phyloP scores from a whole-genome alignment of 2,797 vertebrate species.

The Apogon talboti region DNA sequence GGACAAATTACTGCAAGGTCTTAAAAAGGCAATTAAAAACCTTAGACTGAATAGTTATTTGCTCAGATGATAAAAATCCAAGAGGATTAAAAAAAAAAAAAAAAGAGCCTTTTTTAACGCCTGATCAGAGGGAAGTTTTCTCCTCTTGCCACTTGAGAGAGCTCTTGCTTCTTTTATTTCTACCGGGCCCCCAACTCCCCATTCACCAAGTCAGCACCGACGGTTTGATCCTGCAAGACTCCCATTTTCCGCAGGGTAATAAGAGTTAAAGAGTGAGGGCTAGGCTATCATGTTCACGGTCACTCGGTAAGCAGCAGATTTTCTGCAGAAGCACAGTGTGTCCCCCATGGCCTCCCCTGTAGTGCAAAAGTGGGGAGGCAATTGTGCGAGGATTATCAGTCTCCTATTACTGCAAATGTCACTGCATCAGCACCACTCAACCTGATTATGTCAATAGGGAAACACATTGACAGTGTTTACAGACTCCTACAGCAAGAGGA shows the following conservation, averaged over 20 bases:
- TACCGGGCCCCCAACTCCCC: conserved; percentile 13
- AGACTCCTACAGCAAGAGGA: conserved; percentile 51
- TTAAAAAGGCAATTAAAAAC: conserved; percentile 56
- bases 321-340: conserved; percentile 55
- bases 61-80: conserved; percentile 52
- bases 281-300: conserved; percentile 68
- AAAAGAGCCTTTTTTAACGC: conserved; percentile 27
- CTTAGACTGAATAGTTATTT: conserved; percentile 48
- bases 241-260: conserved; percentile 70
- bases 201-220: conserved; percentile 46
- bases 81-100: conserved; percentile 35
- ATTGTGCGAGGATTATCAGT: conserved; percentile 78
- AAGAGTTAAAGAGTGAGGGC: conserved; percentile 72
- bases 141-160: conserved; percentile 73
- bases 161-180: conserved; percentile 70
- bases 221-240: conserved; percentile 61
- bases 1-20: conserved; percentile 43
- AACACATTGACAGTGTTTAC: conserved; percentile 62
- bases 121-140: conserved; percentile 45
- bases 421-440: conserved; percentile 75
- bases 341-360: conserved; percentile 59
- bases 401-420: conserved; percentile 78
- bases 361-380: conserved; percentile 61
- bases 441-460: conserved; percentile 75
- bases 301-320: conserved; percentile 69